A percentile compares a stretch with the other conserved stretches of the same genome.
Conservation (phyloP, 2,797 vertebrate species). For the Micrastur ruficollis region DNA sequence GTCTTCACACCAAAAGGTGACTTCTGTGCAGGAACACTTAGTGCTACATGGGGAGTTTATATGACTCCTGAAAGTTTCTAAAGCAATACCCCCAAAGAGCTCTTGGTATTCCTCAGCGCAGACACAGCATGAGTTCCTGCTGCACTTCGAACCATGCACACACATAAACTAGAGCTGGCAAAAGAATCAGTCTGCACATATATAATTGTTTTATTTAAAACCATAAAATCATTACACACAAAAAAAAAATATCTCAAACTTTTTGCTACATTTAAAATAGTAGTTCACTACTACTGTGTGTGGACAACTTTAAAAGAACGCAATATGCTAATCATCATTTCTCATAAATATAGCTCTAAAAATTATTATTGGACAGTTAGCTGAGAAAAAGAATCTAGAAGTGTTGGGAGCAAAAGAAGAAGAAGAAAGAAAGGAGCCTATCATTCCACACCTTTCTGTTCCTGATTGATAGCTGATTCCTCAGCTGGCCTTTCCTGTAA, state of each 20-base stretch:
- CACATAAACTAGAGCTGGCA: background rate
- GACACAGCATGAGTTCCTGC: background rate
- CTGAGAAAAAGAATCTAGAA: background rate
- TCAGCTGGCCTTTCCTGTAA: background rate
- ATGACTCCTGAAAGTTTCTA: background rate
- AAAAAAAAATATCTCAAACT: accelerated
- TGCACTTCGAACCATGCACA: background rate
- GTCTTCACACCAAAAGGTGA: background rate
- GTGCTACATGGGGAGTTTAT: background rate
- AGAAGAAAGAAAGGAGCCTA: background rate
- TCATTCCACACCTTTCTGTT: background rate
- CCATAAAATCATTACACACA: background rate
- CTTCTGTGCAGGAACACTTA: background rate
- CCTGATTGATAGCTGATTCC: background rate
- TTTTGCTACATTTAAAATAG: background rate
- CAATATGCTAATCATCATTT: background rate
- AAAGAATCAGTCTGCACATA: background rate
- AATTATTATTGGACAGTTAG: background rate
- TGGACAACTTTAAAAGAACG: background rate
- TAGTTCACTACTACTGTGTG: background rate
- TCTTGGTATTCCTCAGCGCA: background rate
- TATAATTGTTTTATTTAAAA: background rate
- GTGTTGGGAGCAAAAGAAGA: accelerated
- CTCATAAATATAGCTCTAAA: background rate
- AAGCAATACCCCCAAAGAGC: background rate